These are phyloP conservation scores for Enteromius anoplus DNA, from an alignment of 2,797 vertebrate species.

Conservation along the genomic window DNA sequence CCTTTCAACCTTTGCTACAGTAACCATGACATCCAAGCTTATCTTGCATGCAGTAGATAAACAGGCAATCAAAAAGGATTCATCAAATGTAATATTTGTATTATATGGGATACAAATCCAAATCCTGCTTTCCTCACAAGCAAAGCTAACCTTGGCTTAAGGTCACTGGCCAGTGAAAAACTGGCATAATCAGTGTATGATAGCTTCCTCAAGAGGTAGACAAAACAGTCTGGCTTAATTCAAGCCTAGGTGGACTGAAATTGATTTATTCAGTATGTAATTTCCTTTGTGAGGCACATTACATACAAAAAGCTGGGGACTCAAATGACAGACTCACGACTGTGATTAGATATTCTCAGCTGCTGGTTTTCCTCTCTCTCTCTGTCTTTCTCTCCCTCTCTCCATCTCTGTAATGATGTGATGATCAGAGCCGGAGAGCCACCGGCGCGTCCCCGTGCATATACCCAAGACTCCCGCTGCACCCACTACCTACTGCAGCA, in stretches of 20 bases:
- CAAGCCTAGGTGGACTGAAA: constrained; percentile 8
- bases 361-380: constrained; percentile 28
- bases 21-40: not conserved
- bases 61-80: not conserved
- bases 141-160: constrained; percentile 65
- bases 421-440: constrained; percentile 64
- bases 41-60: not conserved
- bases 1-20: constrained; percentile 7
- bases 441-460: constrained; percentile 62
- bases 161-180: constrained; percentile 57
- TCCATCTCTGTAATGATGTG: constrained; percentile 61
- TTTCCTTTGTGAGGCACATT: constrained; percentile 42
- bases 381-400: constrained; percentile 17
- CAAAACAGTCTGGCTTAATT: constrained; percentile 7
- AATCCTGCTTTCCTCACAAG: not conserved
- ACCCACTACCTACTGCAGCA: constrained; percentile 63
- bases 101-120: constrained; percentile 17
- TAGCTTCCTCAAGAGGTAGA: constrained; percentile 22
- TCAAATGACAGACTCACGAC: constrained; percentile 39
- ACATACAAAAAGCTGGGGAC: constrained; percentile 41
- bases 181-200: constrained; percentile 34
- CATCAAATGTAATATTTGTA: not conserved
- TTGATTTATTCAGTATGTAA: constrained; percentile 45
- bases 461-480: constrained; percentile 54
- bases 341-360: constrained; percentile 53